Conservation (phyloP, 2,797 vertebrate genomes). For the Malacoraja senta region DNA sequence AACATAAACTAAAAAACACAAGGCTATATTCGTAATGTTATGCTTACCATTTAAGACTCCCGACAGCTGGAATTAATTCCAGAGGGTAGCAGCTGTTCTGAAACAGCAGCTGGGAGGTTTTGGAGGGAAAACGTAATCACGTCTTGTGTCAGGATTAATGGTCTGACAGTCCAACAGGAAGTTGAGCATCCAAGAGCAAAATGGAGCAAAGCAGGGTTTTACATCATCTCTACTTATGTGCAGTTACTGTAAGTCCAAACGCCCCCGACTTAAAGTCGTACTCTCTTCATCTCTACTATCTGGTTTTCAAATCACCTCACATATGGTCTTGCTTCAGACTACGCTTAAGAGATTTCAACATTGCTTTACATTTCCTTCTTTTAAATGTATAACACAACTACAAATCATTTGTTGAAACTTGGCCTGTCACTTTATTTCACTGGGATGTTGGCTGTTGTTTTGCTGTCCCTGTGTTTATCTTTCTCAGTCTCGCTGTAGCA, state of each 20-base stretch:
- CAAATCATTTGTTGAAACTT: background rate
- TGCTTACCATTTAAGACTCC: conserved; percentile 52
- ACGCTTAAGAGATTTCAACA: background rate
- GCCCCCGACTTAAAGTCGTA: background rate
- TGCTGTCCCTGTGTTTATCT: background rate
- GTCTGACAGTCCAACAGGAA: conserved; percentile 47
- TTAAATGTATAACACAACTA: background rate
- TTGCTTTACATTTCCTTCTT: background rate
- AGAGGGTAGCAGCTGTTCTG: conserved; percentile 59
- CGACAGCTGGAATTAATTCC: conserved; percentile 62
- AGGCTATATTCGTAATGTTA: conserved; percentile 49
- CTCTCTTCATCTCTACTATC: background rate
- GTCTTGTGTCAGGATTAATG: conserved; percentile 51
- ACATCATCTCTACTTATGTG: background rate
- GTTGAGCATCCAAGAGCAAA: conserved; percentile 41
- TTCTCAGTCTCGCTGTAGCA: background rate
- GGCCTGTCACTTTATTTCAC: background rate
- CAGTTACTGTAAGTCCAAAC: background rate
- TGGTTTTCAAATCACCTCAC: background rate
- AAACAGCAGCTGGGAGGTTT: conserved; percentile 59
- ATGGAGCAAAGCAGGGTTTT: conserved; percentile 27
- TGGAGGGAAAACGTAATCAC: conserved; percentile 49
- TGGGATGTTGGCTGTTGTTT: background rate
- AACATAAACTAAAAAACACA: conserved; percentile 21
- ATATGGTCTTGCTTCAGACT: background rate